Evolutionary conservation across 2,797 vertebrate species (phyloP), one percentile per base, ranked within the genome.

Genomic region (Nannoperca obscura): DNA sequence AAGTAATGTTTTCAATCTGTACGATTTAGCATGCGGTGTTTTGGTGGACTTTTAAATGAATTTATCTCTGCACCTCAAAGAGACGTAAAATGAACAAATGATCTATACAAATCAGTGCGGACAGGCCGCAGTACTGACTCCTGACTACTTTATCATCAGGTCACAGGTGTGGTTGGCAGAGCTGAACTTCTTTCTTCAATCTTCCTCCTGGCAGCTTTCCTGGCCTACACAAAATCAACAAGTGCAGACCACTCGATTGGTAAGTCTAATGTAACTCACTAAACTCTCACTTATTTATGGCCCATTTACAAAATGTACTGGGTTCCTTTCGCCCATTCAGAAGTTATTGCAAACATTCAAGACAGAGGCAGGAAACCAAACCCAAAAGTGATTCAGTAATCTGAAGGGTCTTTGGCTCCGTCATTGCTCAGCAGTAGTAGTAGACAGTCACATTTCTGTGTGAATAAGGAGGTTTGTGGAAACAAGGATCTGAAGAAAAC

Each of bases 101-200:
- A 30, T 5, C 11, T 14, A 53, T 40, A 32, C 9, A 24, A 4
- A 68, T 46, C 20, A 5, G 30, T 38, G 10, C 59, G 19, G 3
- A 24, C 46, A 30, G 7, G 4, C 9, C 2, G 9, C 14, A 24
- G 19, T 53, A 47, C 20, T 65, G 4, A 74, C 30, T 12, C 7
- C 52, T 15, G 36, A 2, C 1, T 12, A 36, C 38, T 68, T 53
- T 76, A 62, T 66, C 13, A 66, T 88, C 89, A 99, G 98, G 97
- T 99, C 75, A 99, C 98, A 50, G 98, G 98, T 74, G 98, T 99
- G 46, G 98, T 99, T 47, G 98, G 98, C 80, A 95, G 98, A 96
- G 98, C 98, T 78, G 98, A 99, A 84, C 97, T 99, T 69, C 93
- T 99, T 20, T 99, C 98, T 22, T 99, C 98, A n/a, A 97, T 99